Evolutionary conservation across 2,797 vertebrate species (phyloP).

Genomic region (Notoglanidium macrostoma): DNA sequence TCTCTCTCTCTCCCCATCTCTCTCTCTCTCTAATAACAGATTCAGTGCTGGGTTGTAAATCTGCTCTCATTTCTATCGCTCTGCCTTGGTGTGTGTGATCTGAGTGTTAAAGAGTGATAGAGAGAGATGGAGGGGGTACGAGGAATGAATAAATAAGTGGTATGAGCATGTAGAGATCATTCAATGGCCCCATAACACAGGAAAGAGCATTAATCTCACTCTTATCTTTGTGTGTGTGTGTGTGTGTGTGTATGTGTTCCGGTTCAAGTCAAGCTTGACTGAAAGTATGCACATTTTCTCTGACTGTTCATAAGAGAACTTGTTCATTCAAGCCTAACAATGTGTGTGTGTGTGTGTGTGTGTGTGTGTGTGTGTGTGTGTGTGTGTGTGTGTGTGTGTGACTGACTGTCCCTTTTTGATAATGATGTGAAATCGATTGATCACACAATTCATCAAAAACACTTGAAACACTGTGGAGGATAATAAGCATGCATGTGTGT

Average conservation of each 20-base stretch:
- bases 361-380: neutral
- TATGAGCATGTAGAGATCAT: conserved; percentile 30
- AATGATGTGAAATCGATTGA: neutral
- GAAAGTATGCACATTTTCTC: neutral
- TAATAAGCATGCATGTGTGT: neutral
- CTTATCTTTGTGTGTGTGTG: conserved; percentile 3
- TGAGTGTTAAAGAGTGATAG: conserved; percentile 46
- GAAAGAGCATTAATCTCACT: conserved; percentile 20
- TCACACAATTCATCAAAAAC: conserved; percentile 4
- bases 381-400: neutral
- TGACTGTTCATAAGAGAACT: neutral
- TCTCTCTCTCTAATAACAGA: conserved; percentile 27
- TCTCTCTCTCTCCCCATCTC: neutral
- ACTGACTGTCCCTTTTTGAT: neutral
- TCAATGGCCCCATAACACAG: neutral
- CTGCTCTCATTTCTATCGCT: conserved; percentile 45
- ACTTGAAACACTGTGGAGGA: neutral
- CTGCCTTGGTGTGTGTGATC: conserved; percentile 47
- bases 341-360: neutral
- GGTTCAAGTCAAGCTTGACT: conserved; percentile 4
- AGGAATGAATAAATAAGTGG: conserved; percentile 25
- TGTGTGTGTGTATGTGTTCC: conserved; percentile 5
- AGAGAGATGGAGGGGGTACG: neutral
- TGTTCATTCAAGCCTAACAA: neutral
- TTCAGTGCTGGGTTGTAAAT: conserved; percentile 47